Percentiles rank a stretch among this genome's conserved stretches.
phyloP scores from a whole-genome alignment of 1,140 invertebrate genomes.

The Hycleus phaleratus region DNA sequence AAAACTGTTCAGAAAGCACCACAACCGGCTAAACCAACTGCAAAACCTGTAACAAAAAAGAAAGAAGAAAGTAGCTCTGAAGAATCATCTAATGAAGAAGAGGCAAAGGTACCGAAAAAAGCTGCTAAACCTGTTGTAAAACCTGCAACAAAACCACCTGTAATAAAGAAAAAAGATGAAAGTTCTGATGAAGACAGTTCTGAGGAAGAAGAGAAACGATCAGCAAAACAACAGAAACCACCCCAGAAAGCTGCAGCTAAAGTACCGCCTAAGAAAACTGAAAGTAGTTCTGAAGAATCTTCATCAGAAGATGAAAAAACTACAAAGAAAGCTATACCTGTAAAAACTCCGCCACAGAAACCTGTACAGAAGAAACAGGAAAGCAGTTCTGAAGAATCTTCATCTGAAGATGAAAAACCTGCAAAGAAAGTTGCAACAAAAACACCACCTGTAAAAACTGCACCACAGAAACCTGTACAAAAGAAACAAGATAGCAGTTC shows the following conservation, averaged over 20 bases:
- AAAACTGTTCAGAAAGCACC: constrained; percentile 12
- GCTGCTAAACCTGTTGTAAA: constrained; percentile 20
- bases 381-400: constrained; percentile 31
- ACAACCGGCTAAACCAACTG: constrained; percentile 19
- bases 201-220: constrained; percentile 19
- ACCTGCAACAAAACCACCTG: constrained; percentile 3
- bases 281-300: constrained; percentile 28
- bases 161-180: constrained; percentile 29
- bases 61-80: constrained; percentile 38
- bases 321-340: neutral
- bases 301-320: constrained; percentile 20
- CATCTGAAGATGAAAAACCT: constrained; percentile 11
- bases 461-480: constrained; percentile 2
- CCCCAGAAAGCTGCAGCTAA: constrained; percentile 18
- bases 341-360: constrained; percentile 1
- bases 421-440: constrained; percentile 24
- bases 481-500: constrained; percentile 24
- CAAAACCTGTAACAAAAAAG: constrained; percentile 20
- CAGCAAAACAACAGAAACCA: constrained; percentile 14
- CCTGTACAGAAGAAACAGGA: constrained; percentile 18
- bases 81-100: constrained; percentile 37
- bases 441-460: constrained; percentile 5
- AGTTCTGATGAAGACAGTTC: constrained; percentile 37
- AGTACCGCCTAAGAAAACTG: constrained; percentile 29
- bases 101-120: constrained; percentile 35